Evolutionary conservation across 1,140 invertebrate species (phyloP).

Genomic region (Chrysomallon squamiferum): DNA sequence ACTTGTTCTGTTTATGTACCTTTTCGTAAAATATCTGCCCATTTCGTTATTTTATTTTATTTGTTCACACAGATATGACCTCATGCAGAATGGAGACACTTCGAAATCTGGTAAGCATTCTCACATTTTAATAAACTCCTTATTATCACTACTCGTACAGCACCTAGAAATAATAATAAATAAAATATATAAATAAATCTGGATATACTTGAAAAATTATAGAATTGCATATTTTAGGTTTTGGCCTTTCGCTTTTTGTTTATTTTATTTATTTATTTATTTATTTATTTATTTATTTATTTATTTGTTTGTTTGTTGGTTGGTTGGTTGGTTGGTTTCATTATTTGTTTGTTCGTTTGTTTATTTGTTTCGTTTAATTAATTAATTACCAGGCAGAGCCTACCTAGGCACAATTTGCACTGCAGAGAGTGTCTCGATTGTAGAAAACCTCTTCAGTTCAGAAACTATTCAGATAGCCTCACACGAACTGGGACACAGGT

Average conservation of each 20-base stretch:
- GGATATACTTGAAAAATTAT: neutral
- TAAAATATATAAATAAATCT: neutral
- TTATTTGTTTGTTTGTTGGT: too few relatives aligned
- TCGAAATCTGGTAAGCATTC: neutral
- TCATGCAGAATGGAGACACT: conserved; percentile 1
- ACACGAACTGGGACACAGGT: conserved; percentile 11
- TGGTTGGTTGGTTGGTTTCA: neutral
- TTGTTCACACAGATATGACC: conserved; percentile 1
- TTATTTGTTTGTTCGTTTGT: neutral
- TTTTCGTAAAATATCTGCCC: too few relatives aligned
- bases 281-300: too few relatives aligned
- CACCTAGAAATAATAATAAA: neutral
- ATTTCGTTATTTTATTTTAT: too few relatives aligned
- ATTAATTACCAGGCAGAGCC: conserved; percentile 3
- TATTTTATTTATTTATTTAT: too few relatives aligned
- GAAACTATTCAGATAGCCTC: neutral
- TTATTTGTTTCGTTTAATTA: neutral
- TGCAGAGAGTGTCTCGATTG: neutral
- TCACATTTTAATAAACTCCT: neutral
- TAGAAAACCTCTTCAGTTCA: conserved; percentile 8
- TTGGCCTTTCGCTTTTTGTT: too few relatives aligned
- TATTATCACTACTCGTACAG: neutral
- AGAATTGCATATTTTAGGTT: too few relatives aligned
- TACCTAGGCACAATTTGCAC: conserved; percentile 9
- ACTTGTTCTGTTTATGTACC: too few relatives aligned